Evolutionary conservation across 2,888 invertebrate genomes (phyloP).

Genomic region (Arctia plantaginis): DNA sequence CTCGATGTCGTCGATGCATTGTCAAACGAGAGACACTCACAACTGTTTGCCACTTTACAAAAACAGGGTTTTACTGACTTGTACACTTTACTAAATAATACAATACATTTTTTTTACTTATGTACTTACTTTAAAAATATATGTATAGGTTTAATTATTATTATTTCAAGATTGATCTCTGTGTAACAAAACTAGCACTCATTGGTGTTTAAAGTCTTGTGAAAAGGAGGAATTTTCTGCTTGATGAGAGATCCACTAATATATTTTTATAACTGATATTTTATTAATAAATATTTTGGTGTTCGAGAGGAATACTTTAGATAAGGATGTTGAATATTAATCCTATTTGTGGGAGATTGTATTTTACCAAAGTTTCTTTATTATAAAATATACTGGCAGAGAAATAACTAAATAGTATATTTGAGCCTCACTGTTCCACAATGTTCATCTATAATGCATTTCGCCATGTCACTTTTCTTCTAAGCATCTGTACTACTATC

Average conservation of each 20-base stretch:
- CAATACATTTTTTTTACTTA: constrained; percentile 17
- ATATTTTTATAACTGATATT: too few species aligned
- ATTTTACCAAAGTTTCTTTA: too few species aligned
- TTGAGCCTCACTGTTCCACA: too few species aligned
- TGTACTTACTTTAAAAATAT: neutral
- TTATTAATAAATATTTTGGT: too few species aligned
- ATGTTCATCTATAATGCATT: neutral
- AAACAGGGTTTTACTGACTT: constrained; percentile 52
- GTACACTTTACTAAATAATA: constrained; percentile 39
- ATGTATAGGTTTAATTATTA: too few species aligned
- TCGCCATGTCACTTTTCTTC: neutral
- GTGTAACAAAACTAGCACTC: neutral
- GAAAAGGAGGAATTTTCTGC: too few species aligned
- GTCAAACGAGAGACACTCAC: constrained; percentile 76
- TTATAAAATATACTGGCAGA: too few species aligned
- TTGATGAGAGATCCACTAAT: too few species aligned
- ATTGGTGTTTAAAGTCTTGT: neutral
- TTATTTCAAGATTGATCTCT: neutral
- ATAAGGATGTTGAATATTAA: too few species aligned
- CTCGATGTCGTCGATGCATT: constrained; percentile 72
- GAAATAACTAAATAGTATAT: too few species aligned
- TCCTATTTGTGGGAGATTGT: too few species aligned
- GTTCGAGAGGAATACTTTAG: too few species aligned
- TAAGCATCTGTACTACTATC: neutral
- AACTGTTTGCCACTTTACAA: constrained; percentile 77